Conservation (phyloP, 2,797 vertebrate species). For the Erpetoichthys calabaricus region DNA sequence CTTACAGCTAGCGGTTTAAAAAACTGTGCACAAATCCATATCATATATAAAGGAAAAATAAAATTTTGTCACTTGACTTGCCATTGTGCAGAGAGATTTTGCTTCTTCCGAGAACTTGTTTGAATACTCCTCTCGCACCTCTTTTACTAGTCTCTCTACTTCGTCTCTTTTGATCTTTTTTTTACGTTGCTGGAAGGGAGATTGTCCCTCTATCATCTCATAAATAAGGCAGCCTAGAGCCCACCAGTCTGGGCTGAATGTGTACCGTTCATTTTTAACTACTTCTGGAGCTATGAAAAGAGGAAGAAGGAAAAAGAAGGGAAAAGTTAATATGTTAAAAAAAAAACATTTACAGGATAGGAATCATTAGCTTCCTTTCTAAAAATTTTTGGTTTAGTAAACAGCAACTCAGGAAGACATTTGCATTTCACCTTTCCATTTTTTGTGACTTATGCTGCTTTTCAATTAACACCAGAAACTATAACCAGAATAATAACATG, state of each 20-base stretch:
- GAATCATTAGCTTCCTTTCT: too few relatives aligned
- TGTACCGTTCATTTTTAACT: slow-evolving; percentile 88
- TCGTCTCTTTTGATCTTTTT: slow-evolving; percentile 95
- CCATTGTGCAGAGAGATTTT: slow-evolving; percentile 76
- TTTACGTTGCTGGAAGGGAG: slow-evolving; percentile 92
- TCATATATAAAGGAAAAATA: too few relatives aligned
- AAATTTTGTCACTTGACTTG: too few relatives aligned
- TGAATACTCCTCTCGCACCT: slow-evolving; percentile 81
- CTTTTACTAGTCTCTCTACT: slow-evolving; percentile 81
- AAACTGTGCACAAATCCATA: too few relatives aligned
- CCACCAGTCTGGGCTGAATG: slow-evolving; percentile 96
- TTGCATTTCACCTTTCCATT: too few relatives aligned
- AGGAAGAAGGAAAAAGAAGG: background rate
- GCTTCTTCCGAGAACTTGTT: slow-evolving; percentile 73
- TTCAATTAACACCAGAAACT: too few relatives aligned
- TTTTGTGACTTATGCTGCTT: too few relatives aligned
- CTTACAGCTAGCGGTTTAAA: too few relatives aligned
- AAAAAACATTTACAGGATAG: background rate
- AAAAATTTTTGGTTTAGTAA: too few relatives aligned
- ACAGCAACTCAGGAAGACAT: too few relatives aligned
- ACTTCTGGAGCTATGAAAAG: slow-evolving; percentile 75
- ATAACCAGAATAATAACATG: too few relatives aligned
- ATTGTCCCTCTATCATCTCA: slow-evolving; percentile 96
- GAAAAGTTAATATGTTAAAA: background rate
- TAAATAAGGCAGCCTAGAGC: slow-evolving; percentile 87